Percentiles rank a stretch among this genome's conserved stretches.
These are phyloP conservation scores for Pseudococcus jackbeardsleyi DNA, from an alignment of 2,888 invertebrate genomes.

Conservation along the genomic window DNA sequence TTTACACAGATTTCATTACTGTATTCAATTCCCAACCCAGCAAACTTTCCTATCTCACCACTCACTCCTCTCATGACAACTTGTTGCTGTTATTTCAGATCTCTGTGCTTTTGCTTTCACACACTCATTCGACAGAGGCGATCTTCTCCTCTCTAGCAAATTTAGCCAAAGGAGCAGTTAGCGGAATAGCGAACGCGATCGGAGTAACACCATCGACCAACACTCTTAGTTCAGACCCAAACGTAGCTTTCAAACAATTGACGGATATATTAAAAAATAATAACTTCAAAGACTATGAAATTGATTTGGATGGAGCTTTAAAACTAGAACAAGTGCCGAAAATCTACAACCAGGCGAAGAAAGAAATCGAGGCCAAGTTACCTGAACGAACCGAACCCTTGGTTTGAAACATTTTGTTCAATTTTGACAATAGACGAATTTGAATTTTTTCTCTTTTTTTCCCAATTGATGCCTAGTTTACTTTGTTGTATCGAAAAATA, in stretches of 20 bases:
- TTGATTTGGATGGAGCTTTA: background rate
- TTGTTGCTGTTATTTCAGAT: background rate
- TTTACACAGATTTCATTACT: too few species aligned
- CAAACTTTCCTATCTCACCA: too few species aligned
- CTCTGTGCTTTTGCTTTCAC: background rate
- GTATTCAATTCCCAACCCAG: too few species aligned
- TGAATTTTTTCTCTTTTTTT: background rate
- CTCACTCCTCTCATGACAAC: too few species aligned
- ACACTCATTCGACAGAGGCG: background rate
- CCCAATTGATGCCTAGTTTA: too few species aligned
- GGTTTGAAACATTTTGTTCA: background rate
- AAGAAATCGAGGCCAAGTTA: background rate
- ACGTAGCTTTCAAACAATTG: background rate
- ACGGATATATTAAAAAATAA: background rate
- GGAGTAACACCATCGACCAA: background rate
- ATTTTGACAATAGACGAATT: background rate
- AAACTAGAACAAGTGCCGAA: background rate
- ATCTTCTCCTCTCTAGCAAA: background rate
- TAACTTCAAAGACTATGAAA: background rate
- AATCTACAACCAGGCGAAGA: background rate
- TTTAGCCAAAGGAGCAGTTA: background rate
- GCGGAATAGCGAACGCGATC: background rate
- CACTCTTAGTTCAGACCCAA: background rate
- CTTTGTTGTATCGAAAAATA: too few species aligned
- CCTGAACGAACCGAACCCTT: background rate